Base-by-base conservation (phyloP, 2,113 vertebrate species). In the Acrocephalus arundinaceus region DNA sequence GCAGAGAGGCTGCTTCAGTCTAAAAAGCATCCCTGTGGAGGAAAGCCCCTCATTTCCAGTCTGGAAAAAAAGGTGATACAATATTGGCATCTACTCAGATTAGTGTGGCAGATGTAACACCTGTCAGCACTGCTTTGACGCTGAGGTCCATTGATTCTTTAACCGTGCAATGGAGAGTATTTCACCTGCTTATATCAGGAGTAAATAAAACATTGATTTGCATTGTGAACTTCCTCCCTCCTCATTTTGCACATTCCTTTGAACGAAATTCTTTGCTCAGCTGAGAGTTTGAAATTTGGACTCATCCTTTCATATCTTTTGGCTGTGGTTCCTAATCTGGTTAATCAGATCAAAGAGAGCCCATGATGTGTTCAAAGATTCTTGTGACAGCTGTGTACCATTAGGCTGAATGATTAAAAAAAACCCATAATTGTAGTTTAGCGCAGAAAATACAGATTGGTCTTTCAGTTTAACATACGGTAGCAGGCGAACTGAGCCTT, bases 331-430 rank as follows among this genome's bases (percentile, higher is more conserved):
- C 65, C 20, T 74, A 93, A 84, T 90, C 85, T 91, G 37, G 68
- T 88, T 95, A 90, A 94, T 96, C 78, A 91, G 45, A 74, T 96
- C 87, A 88, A 92, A 94, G 87, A 80, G 35, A 92, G 59, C 73
- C 79, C 81, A 76, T 62, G 83, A 78, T 93, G 85, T 95, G 83
- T 92, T 90, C 66, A 90, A 86, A 93, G 92, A 96, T 72, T 94
- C 85, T 88, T 89, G 57, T 94, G 91, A 82, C 91, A 96, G 85
- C 94, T 92, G 93, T 72, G 76, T 86, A 46, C 83, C 65, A 93
- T 93, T 93, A 93, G 85, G 72, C 88, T 95, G 79, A 90, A 78
- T 45, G 48, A 72, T 95, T 77, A 18, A 82, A 90, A 80, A 91
- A 52, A 0, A 0, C n/a, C 13, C 45, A 7, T 93, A 94, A 96